phyloP scores from a whole-genome alignment of 2,888 invertebrate species.

The Drosophila borborema region DNA sequence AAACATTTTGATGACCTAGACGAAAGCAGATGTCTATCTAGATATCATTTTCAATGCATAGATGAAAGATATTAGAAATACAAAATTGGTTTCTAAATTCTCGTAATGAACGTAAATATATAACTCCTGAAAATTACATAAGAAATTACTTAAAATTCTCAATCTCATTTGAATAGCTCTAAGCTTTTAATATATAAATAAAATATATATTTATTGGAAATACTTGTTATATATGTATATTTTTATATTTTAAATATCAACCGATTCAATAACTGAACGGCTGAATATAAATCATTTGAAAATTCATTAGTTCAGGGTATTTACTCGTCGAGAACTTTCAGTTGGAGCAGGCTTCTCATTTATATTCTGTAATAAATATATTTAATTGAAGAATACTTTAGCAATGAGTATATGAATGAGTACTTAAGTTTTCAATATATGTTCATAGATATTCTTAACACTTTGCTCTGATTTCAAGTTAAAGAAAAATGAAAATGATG shows the following conservation, averaged over 20 bases:
- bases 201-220: no score
- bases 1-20: background rate
- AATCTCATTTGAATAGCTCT: no score
- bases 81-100: background rate
- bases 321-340: background rate
- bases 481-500: background rate
- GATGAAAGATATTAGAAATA: background rate
- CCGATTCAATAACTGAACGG: background rate
- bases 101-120: no score
- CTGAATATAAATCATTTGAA: background rate
- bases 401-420: background rate
- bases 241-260: no score
- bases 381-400: background rate
- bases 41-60: background rate
- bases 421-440: no score
- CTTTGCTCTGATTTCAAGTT: background rate
- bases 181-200: no score
- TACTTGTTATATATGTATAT: no score
- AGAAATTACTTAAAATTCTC: no score
- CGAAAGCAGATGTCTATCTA: background rate
- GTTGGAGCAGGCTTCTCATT: background rate
- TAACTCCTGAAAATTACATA: no score
- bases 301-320: background rate
- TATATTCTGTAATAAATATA: background rate
- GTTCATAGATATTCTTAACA: no score